phyloP scores from a whole-genome alignment of 2,888 invertebrate genomes.

The Ichneumon xanthorius region DNA sequence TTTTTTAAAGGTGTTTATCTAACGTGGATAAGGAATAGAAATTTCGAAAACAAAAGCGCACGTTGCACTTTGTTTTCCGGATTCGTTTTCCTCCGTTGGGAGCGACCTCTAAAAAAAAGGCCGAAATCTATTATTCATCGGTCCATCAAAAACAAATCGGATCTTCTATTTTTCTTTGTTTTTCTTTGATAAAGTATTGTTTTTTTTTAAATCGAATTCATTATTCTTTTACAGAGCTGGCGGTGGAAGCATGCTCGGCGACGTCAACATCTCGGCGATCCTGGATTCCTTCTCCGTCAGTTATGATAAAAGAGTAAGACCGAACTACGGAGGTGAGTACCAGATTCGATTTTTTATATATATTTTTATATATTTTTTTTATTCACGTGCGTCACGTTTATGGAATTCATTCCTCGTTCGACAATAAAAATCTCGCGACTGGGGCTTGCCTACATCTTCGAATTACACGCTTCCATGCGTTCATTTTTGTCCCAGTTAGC shows the following conservation, averaged over 20 bases:
- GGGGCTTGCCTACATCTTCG: conserved; percentile 41
- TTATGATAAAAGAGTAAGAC: conserved; percentile 99
- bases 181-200: background rate
- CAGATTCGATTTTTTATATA: conserved; percentile 57
- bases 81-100: background rate
- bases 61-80: background rate
- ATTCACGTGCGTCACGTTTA: conserved; percentile 21
- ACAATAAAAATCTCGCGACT: conserved; percentile 22
- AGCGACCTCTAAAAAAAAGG: too few species aligned
- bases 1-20: background rate
- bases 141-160: too few species aligned
- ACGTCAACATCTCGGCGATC: conserved; percentile 97
- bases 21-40: too few species aligned
- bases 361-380: conserved; percentile 3
- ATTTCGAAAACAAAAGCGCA: background rate
- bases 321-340: conserved; percentile 98
- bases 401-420: conserved; percentile 39
- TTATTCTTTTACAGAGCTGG: conserved; percentile 87
- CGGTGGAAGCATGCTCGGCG: conserved; percentile 94
- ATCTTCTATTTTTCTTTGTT: too few species aligned
- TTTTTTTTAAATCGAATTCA: background rate
- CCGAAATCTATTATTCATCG: too few species aligned
- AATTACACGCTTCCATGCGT: background rate
- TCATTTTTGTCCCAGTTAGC: background rate
- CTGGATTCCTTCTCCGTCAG: conserved; percentile 98